Base-by-base conservation (phyloP, 1,140 invertebrate species). In the Zaprionus africanus region DNA sequence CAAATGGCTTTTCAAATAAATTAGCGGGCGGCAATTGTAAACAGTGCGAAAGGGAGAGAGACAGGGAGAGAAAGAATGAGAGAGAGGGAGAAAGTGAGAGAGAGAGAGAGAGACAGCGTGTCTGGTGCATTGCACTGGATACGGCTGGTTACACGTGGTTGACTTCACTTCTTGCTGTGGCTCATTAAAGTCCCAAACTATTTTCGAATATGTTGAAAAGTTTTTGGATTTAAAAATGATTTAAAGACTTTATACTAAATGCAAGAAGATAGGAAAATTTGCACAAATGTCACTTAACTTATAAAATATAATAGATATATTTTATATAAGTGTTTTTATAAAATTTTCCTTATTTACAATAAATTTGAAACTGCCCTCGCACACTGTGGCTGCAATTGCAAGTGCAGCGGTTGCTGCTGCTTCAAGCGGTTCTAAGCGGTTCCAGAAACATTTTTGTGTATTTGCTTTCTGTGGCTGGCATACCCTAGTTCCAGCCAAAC, bases 1-100 rank as follows among this genome's bases (percentile, higher is more conserved):
- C 84, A 88, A 88, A 88, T 88, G 85, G 81, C 81, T 88, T 88
- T 88, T 88, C 84, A 88, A 88, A 88, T 88, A 88, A 88, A 88
- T 88, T 81, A 88, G 81, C 81, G 81, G 68, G 66, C 81, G 64
- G 71, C 54, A 69, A 81, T 76, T 84, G 75, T 88, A 87, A 88
- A 88, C 84, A 87, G 53, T 69, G 17, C 19, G 26, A 49, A 28
- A 57, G 7, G 15, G 26, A 49, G 7, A 24, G 63, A 60, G 49
- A 62, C 51, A 57, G 46, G 9, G 11, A 53, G 34, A 53, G 12
- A 31, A 57, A 70, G 7, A 38, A 53, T 57, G 12, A 28, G 28
- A 22, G 13, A 59, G 38, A 69, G 34, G 68, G 13, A 65, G 49
- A 76, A 5, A 46, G 11, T 53, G 26, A 36, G 49, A 57, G 59